A percentile compares a stretch with the other conserved stretches of the same genome.
phyloP scores from a whole-genome alignment of 2,113 vertebrate species.

The Oxyruncus cristatus region DNA sequence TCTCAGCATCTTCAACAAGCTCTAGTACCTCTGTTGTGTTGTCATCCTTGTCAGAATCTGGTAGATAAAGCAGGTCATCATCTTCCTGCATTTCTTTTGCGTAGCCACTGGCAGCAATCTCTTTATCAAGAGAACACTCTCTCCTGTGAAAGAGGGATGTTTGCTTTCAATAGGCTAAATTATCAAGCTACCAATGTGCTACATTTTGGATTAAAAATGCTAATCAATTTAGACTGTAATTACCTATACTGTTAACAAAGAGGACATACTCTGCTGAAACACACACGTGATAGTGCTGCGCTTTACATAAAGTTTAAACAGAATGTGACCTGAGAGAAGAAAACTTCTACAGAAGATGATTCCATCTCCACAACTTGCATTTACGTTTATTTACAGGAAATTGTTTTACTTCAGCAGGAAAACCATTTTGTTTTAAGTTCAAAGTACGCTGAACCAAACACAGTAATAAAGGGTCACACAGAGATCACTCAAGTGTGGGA shows the following conservation, averaged over 20 bases:
- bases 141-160: conserved; percentile 67
- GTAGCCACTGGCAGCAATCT: conserved; percentile 91
- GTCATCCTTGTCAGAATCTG: conserved; percentile 69
- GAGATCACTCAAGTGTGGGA: neutral
- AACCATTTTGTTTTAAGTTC: neutral
- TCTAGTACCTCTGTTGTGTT: neutral
- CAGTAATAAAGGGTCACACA: neutral
- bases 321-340: neutral
- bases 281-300: neutral
- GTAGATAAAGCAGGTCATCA: conserved; percentile 77
- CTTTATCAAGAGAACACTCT: conserved; percentile 84
- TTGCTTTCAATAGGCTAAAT: neutral
- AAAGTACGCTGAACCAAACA: neutral
- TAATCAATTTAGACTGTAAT: neutral
- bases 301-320: neutral
- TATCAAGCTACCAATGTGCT: neutral
- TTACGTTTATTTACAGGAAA: neutral
- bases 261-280: neutral
- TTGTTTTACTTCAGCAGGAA: neutral
- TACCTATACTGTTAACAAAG: neutral
- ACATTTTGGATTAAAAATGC: neutral
- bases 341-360: neutral
- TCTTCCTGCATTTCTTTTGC: conserved; percentile 87
- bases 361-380: neutral
- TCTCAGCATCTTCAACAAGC: conserved; percentile 36